These are phyloP conservation scores for Bombyx mandarina DNA, from an alignment of 1,140 invertebrate species.

Conservation along the genomic window DNA sequence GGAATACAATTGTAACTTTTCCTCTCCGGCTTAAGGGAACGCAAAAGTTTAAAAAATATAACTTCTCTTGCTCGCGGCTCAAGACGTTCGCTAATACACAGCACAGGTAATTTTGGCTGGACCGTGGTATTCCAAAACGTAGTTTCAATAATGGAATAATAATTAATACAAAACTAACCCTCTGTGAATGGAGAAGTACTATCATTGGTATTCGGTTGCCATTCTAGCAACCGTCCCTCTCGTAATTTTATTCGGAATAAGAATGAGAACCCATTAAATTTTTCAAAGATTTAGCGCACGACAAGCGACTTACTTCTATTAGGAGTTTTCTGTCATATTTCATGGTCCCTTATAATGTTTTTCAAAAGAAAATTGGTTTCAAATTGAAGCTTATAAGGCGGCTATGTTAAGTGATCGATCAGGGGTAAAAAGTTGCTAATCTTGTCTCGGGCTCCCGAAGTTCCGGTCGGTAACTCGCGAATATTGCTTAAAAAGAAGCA, in stretches of 20 bases:
- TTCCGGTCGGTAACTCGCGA: slow-evolving; percentile 41
- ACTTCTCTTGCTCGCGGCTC: slow-evolving; percentile 6
- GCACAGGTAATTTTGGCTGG: too few relatives aligned
- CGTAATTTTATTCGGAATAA: slow-evolving; percentile 49
- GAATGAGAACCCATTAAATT: slow-evolving; percentile 58
- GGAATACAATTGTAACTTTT: slow-evolving; percentile 70
- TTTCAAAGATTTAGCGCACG: slow-evolving; percentile 49
- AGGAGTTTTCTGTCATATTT: slow-evolving; percentile 29
- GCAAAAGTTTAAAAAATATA: slow-evolving; percentile 70
- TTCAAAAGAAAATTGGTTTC: slow-evolving; percentile 29
- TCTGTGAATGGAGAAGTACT: slow-evolving; percentile 9
- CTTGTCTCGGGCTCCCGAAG: slow-evolving; percentile 40
- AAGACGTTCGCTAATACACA: slow-evolving; percentile 40
- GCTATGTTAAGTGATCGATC: slow-evolving; percentile 52
- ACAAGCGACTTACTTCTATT: slow-evolving; percentile 33
- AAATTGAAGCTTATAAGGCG: slow-evolving; percentile 38
- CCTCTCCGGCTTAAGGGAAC: slow-evolving; percentile 52
- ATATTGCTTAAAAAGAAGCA: slow-evolving; percentile 42
- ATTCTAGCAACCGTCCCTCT: slow-evolving; percentile 34
- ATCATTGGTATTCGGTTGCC: slow-evolving; percentile 39
- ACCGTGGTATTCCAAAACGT: background rate
- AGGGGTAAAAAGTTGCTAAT: slow-evolving; percentile 58
- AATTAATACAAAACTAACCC: background rate
- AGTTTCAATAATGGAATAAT: slow-evolving; percentile 1
- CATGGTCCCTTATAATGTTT: slow-evolving; percentile 33